These are phyloP conservation scores for Pangasius sanitwongsei DNA, from an alignment of 2,797 vertebrate species.

Conservation along the genomic window DNA sequence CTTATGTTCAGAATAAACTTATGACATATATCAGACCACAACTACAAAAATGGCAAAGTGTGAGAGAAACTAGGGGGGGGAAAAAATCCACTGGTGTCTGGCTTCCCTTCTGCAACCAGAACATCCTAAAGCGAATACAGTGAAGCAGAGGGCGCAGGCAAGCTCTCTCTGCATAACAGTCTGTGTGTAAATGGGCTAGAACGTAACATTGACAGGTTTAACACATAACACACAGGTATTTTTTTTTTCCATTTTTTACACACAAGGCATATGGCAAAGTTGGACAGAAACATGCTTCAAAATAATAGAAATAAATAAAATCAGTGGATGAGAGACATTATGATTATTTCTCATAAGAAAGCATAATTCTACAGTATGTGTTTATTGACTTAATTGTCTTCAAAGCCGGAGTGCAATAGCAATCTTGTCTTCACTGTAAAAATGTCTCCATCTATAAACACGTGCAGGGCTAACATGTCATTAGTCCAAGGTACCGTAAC, in stretches of 20 bases:
- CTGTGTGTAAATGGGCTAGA: conserved; percentile 11
- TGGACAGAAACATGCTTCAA: conserved; percentile 23
- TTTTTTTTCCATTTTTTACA: background rate
- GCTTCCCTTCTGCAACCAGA: conserved; percentile 26
- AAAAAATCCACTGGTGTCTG: conserved; percentile 29
- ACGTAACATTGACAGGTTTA: conserved; percentile 5
- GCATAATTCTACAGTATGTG: conserved; percentile 35
- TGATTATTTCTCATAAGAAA: conserved; percentile 16
- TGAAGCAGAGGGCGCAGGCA: conserved; percentile 22
- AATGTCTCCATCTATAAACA: conserved; percentile 6
- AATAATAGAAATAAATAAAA: conserved; percentile 22
- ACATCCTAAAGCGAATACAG: conserved; percentile 16
- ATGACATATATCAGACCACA: conserved; percentile 13
- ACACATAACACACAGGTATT: background rate
- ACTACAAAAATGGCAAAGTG: background rate
- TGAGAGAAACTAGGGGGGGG: background rate
- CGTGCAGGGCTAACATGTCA: background rate
- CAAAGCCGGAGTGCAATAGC: conserved; percentile 24
- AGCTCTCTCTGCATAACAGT: conserved; percentile 33
- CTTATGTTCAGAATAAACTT: conserved; percentile 1
- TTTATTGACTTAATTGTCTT: conserved; percentile 33
- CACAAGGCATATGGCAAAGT: conserved; percentile 3
- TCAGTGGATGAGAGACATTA: background rate
- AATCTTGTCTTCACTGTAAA: conserved; percentile 18
- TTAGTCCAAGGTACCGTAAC: background rate